These are phyloP conservation scores for Panulirus ornatus DNA, from an alignment of 1,140 invertebrate species.

Conservation along the genomic window DNA sequence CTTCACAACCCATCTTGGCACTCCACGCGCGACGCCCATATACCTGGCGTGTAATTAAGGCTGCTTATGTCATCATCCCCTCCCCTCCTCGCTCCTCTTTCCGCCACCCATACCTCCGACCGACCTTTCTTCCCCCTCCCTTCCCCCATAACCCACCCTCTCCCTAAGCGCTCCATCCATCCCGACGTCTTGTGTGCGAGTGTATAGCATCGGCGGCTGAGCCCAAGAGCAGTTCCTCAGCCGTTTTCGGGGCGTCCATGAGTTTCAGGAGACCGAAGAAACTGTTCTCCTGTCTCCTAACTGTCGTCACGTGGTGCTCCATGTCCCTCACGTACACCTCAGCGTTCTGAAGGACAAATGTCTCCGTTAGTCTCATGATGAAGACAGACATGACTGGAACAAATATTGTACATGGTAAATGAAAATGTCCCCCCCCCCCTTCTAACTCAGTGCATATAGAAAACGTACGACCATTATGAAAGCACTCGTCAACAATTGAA, in stretches of 20 bases:
- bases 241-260: slow-evolving; percentile 49
- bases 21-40: neutral
- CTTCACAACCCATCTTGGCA: neutral
- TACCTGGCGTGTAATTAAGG: neutral
- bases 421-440: too few relatives aligned
- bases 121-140: neutral
- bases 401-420: too few relatives aligned
- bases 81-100: too few relatives aligned
- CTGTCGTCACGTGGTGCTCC: neutral
- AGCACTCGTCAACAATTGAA: too few relatives aligned
- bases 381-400: too few relatives aligned
- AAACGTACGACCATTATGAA: too few relatives aligned
- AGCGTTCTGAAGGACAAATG: slow-evolving; percentile 52
- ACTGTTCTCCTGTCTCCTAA: slow-evolving; percentile 2
- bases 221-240: slow-evolving; percentile 45
- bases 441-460: too few relatives aligned
- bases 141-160: neutral
- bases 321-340: slow-evolving; percentile 31
- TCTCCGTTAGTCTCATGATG: too few relatives aligned
- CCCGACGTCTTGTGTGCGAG: too few relatives aligned
- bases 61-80: neutral
- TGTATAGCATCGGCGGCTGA: neutral
- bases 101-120: neutral
- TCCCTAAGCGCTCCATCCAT: neutral
- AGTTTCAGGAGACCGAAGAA: slow-evolving; percentile 61